Base-by-base conservation (phyloP, 1,140 invertebrate genomes). In the Battus philenor region DNA sequence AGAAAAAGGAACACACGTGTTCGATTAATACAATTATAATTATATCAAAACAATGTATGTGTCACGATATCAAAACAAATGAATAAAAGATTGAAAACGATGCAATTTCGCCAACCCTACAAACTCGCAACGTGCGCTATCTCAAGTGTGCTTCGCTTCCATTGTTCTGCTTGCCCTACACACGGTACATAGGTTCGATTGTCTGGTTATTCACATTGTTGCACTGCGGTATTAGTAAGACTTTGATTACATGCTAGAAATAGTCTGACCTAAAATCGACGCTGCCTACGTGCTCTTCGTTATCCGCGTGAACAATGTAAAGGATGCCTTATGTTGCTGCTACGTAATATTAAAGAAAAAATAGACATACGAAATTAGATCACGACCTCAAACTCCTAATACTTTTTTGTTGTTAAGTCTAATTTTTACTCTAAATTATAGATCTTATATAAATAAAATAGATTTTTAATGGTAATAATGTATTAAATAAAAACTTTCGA, bases 201-300 rank as follows among this genome's bases (percentile, higher is more conserved):
- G 38, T 41, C 38, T 41, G 16, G 38, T 13, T 36, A 20, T 24
- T 27, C 24, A 41, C 38, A 41, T 41, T 41, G 38, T 41, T 41
- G 24, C 24, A 41, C 26, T 9, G 13, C 13, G 2, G 22, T 27
- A 41, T 41, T 41, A 41, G 22, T 41, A 41, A 41, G 38, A 41
- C 38, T 38, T 38, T 41, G 38, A 41, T 41, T 41, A 41, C 38
- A 15, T 9, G 38, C 38, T 41, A 41, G 38, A 41, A 41, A 41
- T 41, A 41, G 38, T 41, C 20, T 41, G 38, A 41, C 38, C 38
- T 41, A 41, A 41, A 41, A 41, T 5, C 38, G 7, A 29, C 8
- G 22, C 38, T 27, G 16, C 38, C 12, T 41, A 17, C 24, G 38
- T 41, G 38, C 24, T 26, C 38, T 16, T 41, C 38, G 24, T 41